A percentile compares a stretch with the other conserved stretches of the same genome.
Evolutionary conservation across 2,113 vertebrate genomes (phyloP).

Genomic region (Heterochromis multidens): DNA sequence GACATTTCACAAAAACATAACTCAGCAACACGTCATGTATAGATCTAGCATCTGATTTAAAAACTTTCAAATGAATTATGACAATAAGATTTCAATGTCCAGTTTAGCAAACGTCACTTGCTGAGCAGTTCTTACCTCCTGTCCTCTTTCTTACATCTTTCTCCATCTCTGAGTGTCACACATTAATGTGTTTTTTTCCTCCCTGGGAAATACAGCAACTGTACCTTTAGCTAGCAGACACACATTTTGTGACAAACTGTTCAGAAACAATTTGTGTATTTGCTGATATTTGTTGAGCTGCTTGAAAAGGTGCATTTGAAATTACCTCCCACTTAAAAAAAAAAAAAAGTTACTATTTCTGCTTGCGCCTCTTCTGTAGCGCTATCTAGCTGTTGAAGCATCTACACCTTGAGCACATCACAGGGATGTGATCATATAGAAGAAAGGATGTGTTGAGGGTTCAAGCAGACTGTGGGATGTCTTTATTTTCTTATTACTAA

Average conservation of each 20-base stretch:
- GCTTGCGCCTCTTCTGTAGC: not conserved
- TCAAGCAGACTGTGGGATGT: not conserved
- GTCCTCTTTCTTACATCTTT: not conserved
- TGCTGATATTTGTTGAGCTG: not conserved
- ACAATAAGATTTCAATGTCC: too few relatives aligned
- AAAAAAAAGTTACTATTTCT: not conserved
- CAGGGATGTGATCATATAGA: not conserved
- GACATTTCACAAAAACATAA: too few relatives aligned
- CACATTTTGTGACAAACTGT: not conserved
- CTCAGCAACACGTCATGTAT: too few relatives aligned
- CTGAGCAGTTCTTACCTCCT: not conserved
- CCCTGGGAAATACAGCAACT: too few relatives aligned
- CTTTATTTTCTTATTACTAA: not conserved
- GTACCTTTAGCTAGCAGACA: too few relatives aligned
- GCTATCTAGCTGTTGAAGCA: not conserved
- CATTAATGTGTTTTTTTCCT: too few relatives aligned
- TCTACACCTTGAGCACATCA: not conserved
- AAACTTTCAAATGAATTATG: too few relatives aligned
- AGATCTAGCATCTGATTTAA: too few relatives aligned
- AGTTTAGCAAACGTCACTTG: too few relatives aligned
- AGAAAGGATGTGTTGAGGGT: not conserved
- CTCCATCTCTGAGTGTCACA: not conserved
- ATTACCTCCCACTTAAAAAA: not conserved
- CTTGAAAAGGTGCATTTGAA: not conserved
- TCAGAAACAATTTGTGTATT: not conserved